Conservation (phyloP, 2,113 vertebrate species). For the Bufo gargarizans region DNA sequence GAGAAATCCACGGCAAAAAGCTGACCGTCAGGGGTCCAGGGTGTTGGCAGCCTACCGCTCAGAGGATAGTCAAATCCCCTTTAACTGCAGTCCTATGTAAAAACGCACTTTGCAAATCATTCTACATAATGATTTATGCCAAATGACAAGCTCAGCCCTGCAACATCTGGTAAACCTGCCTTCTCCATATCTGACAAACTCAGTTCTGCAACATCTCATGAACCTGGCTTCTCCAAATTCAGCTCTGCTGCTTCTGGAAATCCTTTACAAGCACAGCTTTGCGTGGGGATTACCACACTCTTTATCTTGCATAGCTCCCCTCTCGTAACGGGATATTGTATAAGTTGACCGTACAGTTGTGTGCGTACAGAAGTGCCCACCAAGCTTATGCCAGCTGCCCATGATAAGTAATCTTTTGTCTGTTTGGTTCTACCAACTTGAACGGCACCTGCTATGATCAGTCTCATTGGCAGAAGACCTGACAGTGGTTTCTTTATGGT, state of each 20-base stretch:
- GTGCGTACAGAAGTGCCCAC: neutral
- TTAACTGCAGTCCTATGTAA: too few relatives aligned
- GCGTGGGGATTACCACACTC: neutral
- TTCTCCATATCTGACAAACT: neutral
- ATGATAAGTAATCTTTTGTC: slow-evolving; percentile 15
- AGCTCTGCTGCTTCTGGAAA: neutral
- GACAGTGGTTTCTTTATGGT: slow-evolving; percentile 2
- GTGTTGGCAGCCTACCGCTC: too few relatives aligned
- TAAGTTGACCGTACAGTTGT: neutral
- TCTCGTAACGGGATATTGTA: neutral
- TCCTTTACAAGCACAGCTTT: too few relatives aligned
- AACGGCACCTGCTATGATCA: neutral
- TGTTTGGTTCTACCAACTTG: neutral
- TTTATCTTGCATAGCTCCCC: neutral
- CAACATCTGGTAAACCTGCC: neutral
- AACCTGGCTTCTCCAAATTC: neutral
- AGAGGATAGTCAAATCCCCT: too few relatives aligned
- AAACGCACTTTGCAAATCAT: too few relatives aligned
- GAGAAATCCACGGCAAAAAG: too few relatives aligned
- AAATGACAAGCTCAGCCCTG: neutral
- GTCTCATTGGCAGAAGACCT: neutral
- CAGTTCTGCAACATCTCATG: neutral
- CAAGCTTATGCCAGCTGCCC: neutral
- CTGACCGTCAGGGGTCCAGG: too few relatives aligned
- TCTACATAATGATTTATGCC: neutral